A percentile compares a stretch with the other conserved stretches of the same genome.
These are phyloP conservation scores for Tipula helvola DNA, from an alignment of 2,888 invertebrate species.

Conservation along the genomic window DNA sequence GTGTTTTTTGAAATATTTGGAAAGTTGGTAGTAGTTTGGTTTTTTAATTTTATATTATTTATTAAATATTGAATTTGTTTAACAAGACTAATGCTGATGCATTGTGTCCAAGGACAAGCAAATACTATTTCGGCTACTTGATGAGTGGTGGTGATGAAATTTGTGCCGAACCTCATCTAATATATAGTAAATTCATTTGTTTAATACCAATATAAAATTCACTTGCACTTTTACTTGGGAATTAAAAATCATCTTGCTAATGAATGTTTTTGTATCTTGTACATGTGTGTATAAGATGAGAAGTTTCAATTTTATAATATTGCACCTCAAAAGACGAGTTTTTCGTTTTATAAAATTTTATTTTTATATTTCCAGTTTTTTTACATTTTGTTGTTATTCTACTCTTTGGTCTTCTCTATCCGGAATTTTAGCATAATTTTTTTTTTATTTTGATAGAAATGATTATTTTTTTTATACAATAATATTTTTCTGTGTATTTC, in stretches of 20 bases:
- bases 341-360: not conserved
- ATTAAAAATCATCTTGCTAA: not conserved
- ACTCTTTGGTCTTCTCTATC: conserved; percentile 4
- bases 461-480: not conserved
- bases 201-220: not conserved
- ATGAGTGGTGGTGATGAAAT: not conserved
- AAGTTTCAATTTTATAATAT: not conserved
- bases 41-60: not conserved
- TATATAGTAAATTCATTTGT: not conserved
- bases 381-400: not conserved
- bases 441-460: conserved; percentile 4
- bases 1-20: not conserved
- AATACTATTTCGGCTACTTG: not conserved
- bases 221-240: not conserved
- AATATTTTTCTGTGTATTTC: not conserved
- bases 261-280: not conserved
- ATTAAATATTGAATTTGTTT: not conserved
- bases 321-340: not conserved
- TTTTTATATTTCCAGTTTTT: conserved; percentile 1
- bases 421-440: not conserved
- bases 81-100: not conserved
- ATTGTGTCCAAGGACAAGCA: not conserved
- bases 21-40: not conserved
- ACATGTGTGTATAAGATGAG: not conserved
- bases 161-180: not conserved